Percentiles rank a stretch among this genome's conserved stretches.
These are phyloP conservation scores for Chrysopa pallens DNA, from an alignment of 1,140 invertebrate genomes.

Conservation along the genomic window DNA sequence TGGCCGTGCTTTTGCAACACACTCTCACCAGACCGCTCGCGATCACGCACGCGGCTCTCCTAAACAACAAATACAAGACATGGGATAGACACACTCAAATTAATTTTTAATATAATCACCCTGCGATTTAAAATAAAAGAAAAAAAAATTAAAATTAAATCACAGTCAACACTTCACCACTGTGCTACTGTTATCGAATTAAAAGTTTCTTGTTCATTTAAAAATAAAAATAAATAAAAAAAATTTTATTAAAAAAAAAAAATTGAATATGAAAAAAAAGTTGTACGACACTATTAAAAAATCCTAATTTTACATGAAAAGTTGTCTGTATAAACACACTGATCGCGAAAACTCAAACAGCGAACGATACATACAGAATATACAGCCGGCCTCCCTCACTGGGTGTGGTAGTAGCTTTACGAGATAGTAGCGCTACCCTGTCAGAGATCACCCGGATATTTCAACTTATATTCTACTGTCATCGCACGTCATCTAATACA, in stretches of 20 bases:
- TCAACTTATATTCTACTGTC: constrained; percentile 14
- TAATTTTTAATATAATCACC: not conserved
- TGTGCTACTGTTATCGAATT: not conserved
- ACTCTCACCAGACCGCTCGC: not conserved
- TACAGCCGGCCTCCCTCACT: constrained; percentile 10
- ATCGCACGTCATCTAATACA: constrained; percentile 21
- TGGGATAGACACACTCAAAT: not conserved
- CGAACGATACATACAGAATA: not conserved
- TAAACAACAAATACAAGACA: not conserved
- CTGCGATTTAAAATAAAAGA: not conserved
- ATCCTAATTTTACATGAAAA: not conserved
- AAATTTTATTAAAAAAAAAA: too few relatives aligned
- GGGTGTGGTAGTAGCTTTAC: constrained; percentile 27
- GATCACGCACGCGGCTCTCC: constrained; percentile 3
- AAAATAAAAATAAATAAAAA: too few relatives aligned
- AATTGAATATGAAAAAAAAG: too few relatives aligned
- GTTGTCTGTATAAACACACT: not conserved
- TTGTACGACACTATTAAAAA: not conserved
- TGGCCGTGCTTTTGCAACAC: not conserved
- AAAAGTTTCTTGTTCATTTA: too few relatives aligned
- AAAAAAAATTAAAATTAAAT: too few relatives aligned
- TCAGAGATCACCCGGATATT: constrained; percentile 22
- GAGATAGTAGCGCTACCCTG: constrained; percentile 11
- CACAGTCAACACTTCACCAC: not conserved
- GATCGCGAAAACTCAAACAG: constrained; percentile 3